Evolutionary conservation across 37 sponge, comb jelly and placozoan species (phyloP).

Genomic region (Bolinopsis microptera): DNA sequence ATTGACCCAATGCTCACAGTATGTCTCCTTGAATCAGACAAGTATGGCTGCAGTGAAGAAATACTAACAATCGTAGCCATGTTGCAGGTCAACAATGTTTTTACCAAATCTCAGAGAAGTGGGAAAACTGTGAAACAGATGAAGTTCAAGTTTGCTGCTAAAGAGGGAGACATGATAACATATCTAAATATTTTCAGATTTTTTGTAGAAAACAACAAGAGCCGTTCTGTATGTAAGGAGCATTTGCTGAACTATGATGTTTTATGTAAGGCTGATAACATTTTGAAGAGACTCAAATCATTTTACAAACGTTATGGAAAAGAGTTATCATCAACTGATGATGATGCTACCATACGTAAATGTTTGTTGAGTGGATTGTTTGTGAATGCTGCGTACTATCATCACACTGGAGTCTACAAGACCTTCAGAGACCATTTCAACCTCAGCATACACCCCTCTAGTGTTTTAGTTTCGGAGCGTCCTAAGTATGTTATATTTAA

Average conservation of each 20-base stretch:
- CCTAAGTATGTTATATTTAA: conserved; percentile 61
- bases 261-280: background rate
- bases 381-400: conserved; percentile 43
- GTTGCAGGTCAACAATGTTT: conserved; percentile 43
- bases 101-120: background rate
- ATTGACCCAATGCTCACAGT: conserved; percentile 25
- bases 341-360: background rate
- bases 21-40: background rate
- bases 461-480: conserved; percentile 45
- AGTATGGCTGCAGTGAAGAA: conserved; percentile 60
- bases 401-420: conserved; percentile 51
- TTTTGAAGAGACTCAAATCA: conserved; percentile 1
- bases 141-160: conserved; percentile 62
- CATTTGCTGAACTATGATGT: conserved; percentile 36
- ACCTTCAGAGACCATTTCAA: conserved; percentile 59
- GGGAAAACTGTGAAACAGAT: background rate
- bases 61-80: conserved; percentile 19
- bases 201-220: conserved; percentile 18
- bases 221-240: conserved; percentile 47
- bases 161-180: conserved; percentile 35
- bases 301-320: conserved; percentile 23
- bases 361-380: conserved; percentile 17
- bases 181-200: conserved; percentile 24
- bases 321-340: background rate
- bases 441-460: conserved; percentile 22